Conservation (phyloP, 2,888 invertebrate species). For the Acanthosepion lycidas region DNA sequence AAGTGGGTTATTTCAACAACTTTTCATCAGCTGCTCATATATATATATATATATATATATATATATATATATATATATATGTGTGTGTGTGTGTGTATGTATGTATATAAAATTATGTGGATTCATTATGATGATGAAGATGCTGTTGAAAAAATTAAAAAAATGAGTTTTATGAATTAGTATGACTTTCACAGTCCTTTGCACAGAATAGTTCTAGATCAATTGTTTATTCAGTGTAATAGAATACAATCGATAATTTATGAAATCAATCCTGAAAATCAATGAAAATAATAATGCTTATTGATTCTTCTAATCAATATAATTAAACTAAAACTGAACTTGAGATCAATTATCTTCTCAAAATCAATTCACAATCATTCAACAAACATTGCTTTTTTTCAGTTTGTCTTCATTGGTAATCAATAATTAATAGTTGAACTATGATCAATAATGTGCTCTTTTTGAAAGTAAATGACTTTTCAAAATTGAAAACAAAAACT, state of each 20-base stretch:
- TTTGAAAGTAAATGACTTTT: neutral
- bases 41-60: too few relatives aligned
- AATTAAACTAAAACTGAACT: constrained; percentile 1
- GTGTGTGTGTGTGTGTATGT: too few relatives aligned
- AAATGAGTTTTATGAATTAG: neutral
- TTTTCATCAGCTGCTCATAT: too few relatives aligned
- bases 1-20: too few relatives aligned
- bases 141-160: neutral
- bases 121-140: neutral
- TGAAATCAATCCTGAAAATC: neutral
- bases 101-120: neutral
- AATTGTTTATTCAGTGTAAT: neutral
- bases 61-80: too few relatives aligned
- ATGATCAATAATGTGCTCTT: neutral
- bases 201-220: neutral
- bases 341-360: neutral
- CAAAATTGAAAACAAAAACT: neutral
- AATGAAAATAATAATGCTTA: neutral
- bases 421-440: neutral
- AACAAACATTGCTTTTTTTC: neutral
- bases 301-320: neutral
- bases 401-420: neutral
- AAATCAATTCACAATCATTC: constrained; percentile 21
- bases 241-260: neutral
- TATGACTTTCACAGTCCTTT: neutral